These are phyloP conservation scores for Argentina silus DNA, from an alignment of 2,797 vertebrate species.

Conservation along the genomic window DNA sequence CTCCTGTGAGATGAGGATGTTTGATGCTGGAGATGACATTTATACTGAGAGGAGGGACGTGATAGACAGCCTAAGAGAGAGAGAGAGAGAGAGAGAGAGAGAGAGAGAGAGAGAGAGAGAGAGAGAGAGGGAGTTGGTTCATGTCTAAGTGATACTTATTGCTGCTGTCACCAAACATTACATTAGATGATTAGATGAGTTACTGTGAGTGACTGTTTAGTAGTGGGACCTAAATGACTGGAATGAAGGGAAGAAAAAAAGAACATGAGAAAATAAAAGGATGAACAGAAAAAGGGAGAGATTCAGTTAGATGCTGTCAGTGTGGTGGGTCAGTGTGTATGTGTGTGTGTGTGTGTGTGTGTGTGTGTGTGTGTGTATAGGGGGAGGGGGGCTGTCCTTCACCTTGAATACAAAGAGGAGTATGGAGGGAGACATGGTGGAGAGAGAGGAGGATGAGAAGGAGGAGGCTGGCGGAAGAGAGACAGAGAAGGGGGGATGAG, in stretches of 20 bases:
- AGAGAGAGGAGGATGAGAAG: too few relatives aligned
- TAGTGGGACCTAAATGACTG: constrained; percentile 5
- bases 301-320: too few relatives aligned
- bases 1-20: constrained; percentile 48
- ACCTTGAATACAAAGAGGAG: too few relatives aligned
- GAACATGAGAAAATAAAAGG: not conserved
- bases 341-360: too few relatives aligned
- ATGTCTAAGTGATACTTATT: too few relatives aligned
- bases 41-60: constrained; percentile 42
- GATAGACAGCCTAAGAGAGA: constrained; percentile 22
- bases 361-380: too few relatives aligned
- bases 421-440: not conserved
- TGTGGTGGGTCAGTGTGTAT: too few relatives aligned
- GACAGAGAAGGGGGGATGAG: not conserved
- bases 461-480: not conserved
- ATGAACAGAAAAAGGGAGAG: not conserved
- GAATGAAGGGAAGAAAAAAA: constrained; percentile 9
- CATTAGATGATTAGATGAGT: not conserved
- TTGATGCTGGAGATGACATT: constrained; percentile 66
- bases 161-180: too few relatives aligned
- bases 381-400: not conserved
- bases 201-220: constrained; percentile 4
- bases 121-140: constrained; percentile 13
- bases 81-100: constrained; percentile 2
- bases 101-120: not conserved